These are phyloP conservation scores for Seladonia tumulorum DNA, from an alignment of 2,888 invertebrate species.

Conservation along the genomic window DNA sequence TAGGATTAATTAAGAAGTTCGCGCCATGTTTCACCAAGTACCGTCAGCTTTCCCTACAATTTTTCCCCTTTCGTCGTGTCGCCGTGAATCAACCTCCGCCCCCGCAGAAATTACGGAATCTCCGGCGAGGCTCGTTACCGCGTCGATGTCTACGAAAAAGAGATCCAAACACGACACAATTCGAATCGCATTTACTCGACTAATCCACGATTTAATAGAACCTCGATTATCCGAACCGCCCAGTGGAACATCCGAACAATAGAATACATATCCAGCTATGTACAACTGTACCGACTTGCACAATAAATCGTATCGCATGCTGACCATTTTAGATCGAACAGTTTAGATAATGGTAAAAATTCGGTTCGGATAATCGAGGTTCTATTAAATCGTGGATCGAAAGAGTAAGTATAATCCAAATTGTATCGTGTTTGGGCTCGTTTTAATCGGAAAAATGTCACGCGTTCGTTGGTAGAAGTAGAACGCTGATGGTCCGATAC, in stretches of 20 bases:
- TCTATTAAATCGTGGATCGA: too few relatives aligned
- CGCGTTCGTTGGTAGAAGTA: not conserved
- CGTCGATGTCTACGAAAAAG: not conserved
- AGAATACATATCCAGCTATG: too few relatives aligned
- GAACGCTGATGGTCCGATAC: not conserved
- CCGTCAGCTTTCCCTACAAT: constrained; percentile 57
- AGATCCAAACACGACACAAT: not conserved
- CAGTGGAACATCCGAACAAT: too few relatives aligned
- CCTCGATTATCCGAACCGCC: not conserved
- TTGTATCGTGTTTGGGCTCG: not conserved
- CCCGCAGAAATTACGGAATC: constrained; percentile 44
- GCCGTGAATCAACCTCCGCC: constrained; percentile 29
- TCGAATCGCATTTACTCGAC: not conserved
- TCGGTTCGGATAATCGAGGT: too few relatives aligned
- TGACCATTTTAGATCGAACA: too few relatives aligned
- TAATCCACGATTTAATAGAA: not conserved
- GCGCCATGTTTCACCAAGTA: constrained; percentile 47
- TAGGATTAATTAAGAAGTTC: constrained; percentile 78
- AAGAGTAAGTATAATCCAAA: not conserved
- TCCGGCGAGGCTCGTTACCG: not conserved
- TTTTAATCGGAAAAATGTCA: not conserved
- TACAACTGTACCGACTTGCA: too few relatives aligned
- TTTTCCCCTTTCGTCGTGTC: constrained; percentile 62
- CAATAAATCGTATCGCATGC: too few relatives aligned
- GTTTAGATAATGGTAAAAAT: too few relatives aligned